These are phyloP conservation scores for Epinephelus moara DNA, from an alignment of 2,113 vertebrate genomes.

Conservation along the genomic window DNA sequence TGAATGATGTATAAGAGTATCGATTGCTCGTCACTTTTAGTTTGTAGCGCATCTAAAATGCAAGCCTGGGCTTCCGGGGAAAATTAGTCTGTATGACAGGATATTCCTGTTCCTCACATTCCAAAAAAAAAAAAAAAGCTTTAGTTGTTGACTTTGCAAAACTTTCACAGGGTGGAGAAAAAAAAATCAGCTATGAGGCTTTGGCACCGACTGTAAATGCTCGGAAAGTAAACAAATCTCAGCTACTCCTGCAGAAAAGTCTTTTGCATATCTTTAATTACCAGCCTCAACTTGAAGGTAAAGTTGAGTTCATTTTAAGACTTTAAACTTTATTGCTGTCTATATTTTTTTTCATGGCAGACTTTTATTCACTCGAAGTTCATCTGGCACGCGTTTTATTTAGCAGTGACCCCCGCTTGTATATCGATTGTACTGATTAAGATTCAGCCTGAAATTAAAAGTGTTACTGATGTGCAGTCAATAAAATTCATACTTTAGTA, in stretches of 20 bases:
- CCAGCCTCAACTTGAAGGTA: constrained; percentile 40
- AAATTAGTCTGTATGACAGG: neutral
- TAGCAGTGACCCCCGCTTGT: neutral
- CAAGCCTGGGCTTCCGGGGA: neutral
- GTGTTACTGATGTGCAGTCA: neutral
- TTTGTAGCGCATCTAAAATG: neutral
- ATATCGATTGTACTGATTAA: constrained; percentile 18
- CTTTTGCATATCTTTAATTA: constrained; percentile 52
- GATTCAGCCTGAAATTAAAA: constrained; percentile 12
- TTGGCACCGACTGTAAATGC: constrained; percentile 26
- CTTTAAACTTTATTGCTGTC: constrained; percentile 55
- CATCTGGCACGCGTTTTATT: constrained; percentile 22
- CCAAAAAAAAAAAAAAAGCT: constrained; percentile 12
- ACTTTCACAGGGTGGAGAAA: neutral
- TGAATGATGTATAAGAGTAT: neutral
- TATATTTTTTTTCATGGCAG: constrained; percentile 41
- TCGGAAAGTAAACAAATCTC: constrained; percentile 37
- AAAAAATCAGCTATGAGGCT: constrained; percentile 8
- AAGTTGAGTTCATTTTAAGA: constrained; percentile 51
- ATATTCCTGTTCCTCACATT: neutral
- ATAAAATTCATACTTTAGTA: neutral
- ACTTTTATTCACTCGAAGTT: constrained; percentile 29
- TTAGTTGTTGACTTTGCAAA: constrained; percentile 28
- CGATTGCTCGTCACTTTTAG: neutral
- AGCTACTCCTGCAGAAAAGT: constrained; percentile 29